Base-by-base conservation (phyloP, 2,797 vertebrate genomes). In the Vultur gryphus region DNA sequence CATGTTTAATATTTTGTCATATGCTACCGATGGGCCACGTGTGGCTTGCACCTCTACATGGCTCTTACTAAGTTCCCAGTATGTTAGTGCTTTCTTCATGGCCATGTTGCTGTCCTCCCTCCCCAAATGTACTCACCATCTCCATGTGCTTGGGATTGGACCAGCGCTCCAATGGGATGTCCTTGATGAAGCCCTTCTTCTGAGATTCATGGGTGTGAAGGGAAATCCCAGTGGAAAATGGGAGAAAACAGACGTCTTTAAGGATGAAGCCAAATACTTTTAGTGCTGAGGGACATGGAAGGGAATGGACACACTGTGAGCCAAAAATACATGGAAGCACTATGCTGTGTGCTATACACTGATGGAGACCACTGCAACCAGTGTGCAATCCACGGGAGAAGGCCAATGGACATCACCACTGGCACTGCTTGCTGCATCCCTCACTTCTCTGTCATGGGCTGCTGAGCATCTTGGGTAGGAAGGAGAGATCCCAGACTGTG, bases 11-110 rank as follows among this genome's bases (percentile, higher is more conserved):
- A 49, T 76, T 94, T 65, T 51, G 59, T 78, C 31, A 7, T 6
- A 14, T n/a, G 28, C 35, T 49, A 31, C 18, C 1, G 4, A 26
- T 26, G 37, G 35, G 18, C 12, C 37, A 16, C 0, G 1, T 29
- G 25, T 14, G 1, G 0, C 7, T 6, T 59, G 52, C 41, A 21
- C 26, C 20, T 58, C 64, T 58, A 3, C 18, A 26, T 23, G 2
- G 7, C 46, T 43, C 33, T 44, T 13, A 9, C 21, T 25, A 26
- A 37, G 28, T 54, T 76, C 43, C 31, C 25, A 24, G 51, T 4
- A 10, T 4, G 8, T 14, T 28, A 29, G 14, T n/a, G 23, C 26
- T 57, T 71, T 57, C 58, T 31, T 66, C 37, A 41, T 5, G 17
- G 17, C 33, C 39, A 49, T 2, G 0, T 39, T 43, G 29, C 10